Conservation (phyloP, 2,888 invertebrate genomes). For the Caradrina kadenii region DNA sequence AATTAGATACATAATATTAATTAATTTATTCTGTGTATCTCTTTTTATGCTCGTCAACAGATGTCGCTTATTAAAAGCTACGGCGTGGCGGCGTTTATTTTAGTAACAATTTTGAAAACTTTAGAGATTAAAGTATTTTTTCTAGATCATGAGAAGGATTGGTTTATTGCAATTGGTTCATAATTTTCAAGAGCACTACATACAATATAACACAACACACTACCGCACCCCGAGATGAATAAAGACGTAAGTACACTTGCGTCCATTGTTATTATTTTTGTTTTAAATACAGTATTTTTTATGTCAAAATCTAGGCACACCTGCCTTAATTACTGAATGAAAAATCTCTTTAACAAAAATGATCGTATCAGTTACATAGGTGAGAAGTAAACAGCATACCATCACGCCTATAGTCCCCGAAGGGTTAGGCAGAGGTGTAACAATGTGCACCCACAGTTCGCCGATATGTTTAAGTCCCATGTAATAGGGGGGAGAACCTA, state of each 20-base stretch:
- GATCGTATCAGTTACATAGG: too few species aligned
- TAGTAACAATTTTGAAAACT: too few species aligned
- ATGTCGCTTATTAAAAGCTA: slow-evolving; percentile 41
- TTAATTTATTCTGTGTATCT: slow-evolving; percentile 40
- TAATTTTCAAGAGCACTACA: slow-evolving; percentile 17
- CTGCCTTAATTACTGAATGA: neutral
- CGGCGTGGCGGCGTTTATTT: slow-evolving; percentile 32
- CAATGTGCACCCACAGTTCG: too few species aligned
- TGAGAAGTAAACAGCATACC: too few species aligned
- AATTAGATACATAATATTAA: slow-evolving; percentile 45
- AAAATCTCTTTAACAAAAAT: too few species aligned
- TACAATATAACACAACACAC: slow-evolving; percentile 45
- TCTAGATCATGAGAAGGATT: slow-evolving; percentile 37
- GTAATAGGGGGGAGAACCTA: too few species aligned
- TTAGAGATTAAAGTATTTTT: neutral
- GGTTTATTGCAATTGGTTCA: slow-evolving; percentile 12
- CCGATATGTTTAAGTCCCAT: too few species aligned
- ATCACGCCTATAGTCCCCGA: too few species aligned
- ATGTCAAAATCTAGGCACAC: neutral
- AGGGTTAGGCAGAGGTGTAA: too few species aligned
- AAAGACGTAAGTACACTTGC: slow-evolving; percentile 53
- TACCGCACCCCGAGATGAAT: slow-evolving; percentile 40
- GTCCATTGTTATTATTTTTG: slow-evolving; percentile 27
- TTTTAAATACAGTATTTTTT: too few species aligned
- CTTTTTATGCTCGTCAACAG: slow-evolving; percentile 56